Evolutionary conservation across 2,113 vertebrate genomes (phyloP).

Genomic region (Maccullochella peelii): DNA sequence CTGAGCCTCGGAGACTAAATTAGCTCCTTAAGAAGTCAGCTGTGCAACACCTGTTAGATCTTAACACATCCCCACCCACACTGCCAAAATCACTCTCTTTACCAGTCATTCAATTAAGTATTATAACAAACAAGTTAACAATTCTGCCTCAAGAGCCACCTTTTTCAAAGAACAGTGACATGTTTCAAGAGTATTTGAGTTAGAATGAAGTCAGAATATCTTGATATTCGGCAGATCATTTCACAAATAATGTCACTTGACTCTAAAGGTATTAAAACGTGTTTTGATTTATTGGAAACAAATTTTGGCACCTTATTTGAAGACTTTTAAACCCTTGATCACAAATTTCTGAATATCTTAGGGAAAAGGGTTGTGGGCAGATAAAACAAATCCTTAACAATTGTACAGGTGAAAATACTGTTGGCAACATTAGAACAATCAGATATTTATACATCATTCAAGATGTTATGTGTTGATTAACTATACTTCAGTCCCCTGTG

Average conservation of each 20-base stretch:
- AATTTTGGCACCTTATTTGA: neutral
- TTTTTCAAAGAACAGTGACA: neutral
- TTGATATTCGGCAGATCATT: neutral
- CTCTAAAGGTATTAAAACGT: neutral
- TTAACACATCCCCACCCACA: neutral
- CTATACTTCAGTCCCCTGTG: neutral
- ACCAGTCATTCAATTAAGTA: neutral
- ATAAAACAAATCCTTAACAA: neutral
- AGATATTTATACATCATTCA: neutral
- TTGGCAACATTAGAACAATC: neutral
- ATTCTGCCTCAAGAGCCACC: neutral
- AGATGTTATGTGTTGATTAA: neutral
- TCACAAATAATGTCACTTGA: constrained; percentile 10
- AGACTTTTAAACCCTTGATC: neutral
- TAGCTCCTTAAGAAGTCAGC: constrained; percentile 57
- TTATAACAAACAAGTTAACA: neutral
- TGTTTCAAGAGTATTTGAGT: neutral
- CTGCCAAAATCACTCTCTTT: neutral
- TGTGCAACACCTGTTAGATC: constrained; percentile 64
- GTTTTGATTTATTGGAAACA: constrained; percentile 36
- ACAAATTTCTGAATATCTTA: neutral
- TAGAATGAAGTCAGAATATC: neutral
- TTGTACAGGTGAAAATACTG: neutral
- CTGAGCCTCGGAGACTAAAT: constrained; percentile 52
- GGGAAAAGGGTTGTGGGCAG: neutral